These are phyloP conservation scores for Magallana ariakensis DNA, from an alignment of 1,140 invertebrate species.

Conservation along the genomic window DNA sequence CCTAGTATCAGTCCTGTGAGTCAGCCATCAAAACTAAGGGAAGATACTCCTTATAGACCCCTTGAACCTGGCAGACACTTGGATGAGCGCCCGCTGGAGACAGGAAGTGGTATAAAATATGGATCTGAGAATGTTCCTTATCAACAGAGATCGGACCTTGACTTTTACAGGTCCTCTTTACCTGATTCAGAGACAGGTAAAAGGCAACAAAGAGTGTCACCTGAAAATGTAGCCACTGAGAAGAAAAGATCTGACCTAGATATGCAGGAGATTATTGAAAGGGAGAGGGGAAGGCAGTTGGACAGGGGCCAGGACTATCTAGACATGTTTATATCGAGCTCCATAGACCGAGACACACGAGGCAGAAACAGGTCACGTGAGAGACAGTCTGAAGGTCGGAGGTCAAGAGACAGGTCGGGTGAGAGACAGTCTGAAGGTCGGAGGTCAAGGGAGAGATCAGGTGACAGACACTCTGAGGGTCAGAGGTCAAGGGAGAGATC, in stretches of 20 bases:
- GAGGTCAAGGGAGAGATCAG: conserved; percentile 29
- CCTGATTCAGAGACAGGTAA: not conserved
- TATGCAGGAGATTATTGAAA: not conserved
- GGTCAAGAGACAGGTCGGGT: conserved; percentile 8
- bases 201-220: not conserved
- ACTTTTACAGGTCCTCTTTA: not conserved
- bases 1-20: not conserved
- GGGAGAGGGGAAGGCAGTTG: conserved; percentile 33
- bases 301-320: conserved; percentile 49
- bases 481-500: not conserved
- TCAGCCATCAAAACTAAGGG: conserved; percentile 8
- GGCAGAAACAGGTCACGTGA: not conserved
- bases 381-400: conserved; percentile 17
- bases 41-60: not conserved
- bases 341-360: conserved; percentile 9
- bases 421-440: not conserved
- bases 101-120: not conserved
- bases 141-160: not conserved
- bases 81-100: not conserved
- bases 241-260: not conserved
- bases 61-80: not conserved
- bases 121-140: not conserved
- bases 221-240: not conserved
- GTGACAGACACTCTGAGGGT: not conserved
- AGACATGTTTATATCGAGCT: conserved; percentile 12